Evolutionary conservation across 2,113 vertebrate genomes (phyloP), one percentile per base, ranked within the genome.

Genomic region (Pangasianodon hypophthalmus): DNA sequence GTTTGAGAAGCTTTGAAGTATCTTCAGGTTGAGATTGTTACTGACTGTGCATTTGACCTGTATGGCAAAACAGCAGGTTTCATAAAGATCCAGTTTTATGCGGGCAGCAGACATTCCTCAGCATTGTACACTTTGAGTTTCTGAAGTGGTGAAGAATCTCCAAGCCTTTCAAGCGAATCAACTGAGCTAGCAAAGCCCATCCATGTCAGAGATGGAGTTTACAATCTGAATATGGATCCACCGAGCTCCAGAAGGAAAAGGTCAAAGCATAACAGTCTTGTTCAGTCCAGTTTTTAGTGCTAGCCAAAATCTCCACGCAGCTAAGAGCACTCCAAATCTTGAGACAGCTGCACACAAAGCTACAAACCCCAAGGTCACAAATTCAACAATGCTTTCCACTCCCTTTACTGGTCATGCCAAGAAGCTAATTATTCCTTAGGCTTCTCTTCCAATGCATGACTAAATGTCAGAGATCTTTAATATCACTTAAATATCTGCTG

Each of bases 281-380:
- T 41, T 77, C 10, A 67, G 58, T 54, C 13, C 67, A 32, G 52
- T 29, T 14, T 84, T 62, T 14, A 54, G 48, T n/a, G 56, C 6
- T 29, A 24, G 75, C 73, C 60, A 91, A 89, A 24, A 41, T 50
- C 37, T 75, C 19, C 90, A 87, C 87, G 82, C 88, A 89, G 87
- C 83, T 89, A 46, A 89, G 87, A 89, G 87, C 71, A n/a, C 64
- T 41, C 46, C 29, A 64, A 52, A 21, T 21, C 48, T 16, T 80
- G 41, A 85, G 44, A 60, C 52, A 77, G 83, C 83, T 79, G 88
- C 26, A 56, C 26, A 75, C 44, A 89, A 85, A 85, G 69, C 69
- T 90, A 93, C 93, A 93, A 80, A 93, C 93, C 94, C 88, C 94
- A 95, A 95, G 94, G 94, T 95, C 94, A 94, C 56, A 79, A 88